A percentile compares a stretch with the other conserved stretches of the same genome.
phyloP scores from a whole-genome alignment of 1,140 invertebrate species.

The Macrotrachela quadricornifera region DNA sequence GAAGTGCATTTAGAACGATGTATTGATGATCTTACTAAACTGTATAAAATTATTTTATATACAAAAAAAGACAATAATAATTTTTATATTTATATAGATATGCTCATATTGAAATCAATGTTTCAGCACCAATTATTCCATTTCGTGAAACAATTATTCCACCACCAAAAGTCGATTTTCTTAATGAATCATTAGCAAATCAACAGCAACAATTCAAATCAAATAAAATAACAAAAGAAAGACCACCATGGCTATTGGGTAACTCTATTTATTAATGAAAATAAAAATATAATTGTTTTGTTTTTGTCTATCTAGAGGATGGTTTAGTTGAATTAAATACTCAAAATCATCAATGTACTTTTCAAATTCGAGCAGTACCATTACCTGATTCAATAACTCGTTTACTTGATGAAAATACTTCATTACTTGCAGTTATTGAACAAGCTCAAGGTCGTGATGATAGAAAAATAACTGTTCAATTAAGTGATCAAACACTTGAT shows the following conservation, averaged over 20 bases:
- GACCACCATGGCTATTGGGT: slow-evolving; percentile 22
- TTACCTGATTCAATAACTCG: slow-evolving; percentile 49
- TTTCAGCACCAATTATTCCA: slow-evolving; percentile 81
- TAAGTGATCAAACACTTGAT: slow-evolving; percentile 33
- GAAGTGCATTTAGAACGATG: slow-evolving; percentile 93
- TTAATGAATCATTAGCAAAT: slow-evolving; percentile 57
- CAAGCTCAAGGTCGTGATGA: too few relatives aligned
- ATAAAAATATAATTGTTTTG: not conserved
- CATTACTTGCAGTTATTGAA: slow-evolving; percentile 2
- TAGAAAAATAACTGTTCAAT: too few relatives aligned
- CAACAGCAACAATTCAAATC: slow-evolving; percentile 25
- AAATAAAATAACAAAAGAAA: slow-evolving; percentile 13
- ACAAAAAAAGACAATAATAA: not conserved
- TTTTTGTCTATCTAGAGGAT: slow-evolving; percentile 5
- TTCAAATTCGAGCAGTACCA: slow-evolving; percentile 55
- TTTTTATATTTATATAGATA: slow-evolving; percentile 37
- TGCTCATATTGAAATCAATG: slow-evolving; percentile 64
- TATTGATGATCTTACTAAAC: slow-evolving; percentile 52
- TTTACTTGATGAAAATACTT: slow-evolving; percentile 40
- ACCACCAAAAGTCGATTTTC: slow-evolving; percentile 60
- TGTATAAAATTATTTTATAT: slow-evolving; percentile 36
- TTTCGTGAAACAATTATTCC: slow-evolving; percentile 76
- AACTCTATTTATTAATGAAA: slow-evolving; percentile 13
- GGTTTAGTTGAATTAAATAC: slow-evolving; percentile 40
- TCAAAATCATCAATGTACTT: slow-evolving; percentile 45